Evolutionary conservation across 1,140 invertebrate genomes (phyloP).

Genomic region (Leptinotarsa texana): DNA sequence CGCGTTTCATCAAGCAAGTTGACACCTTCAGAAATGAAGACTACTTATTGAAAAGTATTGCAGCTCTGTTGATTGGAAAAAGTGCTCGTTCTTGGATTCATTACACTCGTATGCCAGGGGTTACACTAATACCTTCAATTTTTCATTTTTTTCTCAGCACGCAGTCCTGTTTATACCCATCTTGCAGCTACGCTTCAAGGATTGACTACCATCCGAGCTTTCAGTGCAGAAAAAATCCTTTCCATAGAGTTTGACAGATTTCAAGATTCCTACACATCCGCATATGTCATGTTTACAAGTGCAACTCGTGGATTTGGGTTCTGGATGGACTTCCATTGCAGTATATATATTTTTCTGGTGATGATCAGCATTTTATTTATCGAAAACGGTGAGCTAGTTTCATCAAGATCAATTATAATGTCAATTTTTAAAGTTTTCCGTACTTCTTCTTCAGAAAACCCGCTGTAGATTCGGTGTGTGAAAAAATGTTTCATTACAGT

Average conservation of each 20-base stretch:
- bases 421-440: no score
- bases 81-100: neutral
- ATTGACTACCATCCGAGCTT: conserved; percentile 78
- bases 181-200: conserved; percentile 78
- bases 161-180: conserved; percentile 83
- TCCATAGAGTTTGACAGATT: conserved; percentile 70
- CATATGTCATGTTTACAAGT: conserved; percentile 68
- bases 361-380: conserved; percentile 61
- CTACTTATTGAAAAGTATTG: no score
- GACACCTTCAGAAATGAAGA: no score
- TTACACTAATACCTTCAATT: neutral
- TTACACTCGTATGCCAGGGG: neutral
- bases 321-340: conserved; percentile 70
- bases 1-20: no score
- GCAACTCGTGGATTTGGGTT: conserved; percentile 64
- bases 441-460: no score
- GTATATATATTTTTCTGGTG: conserved; percentile 64
- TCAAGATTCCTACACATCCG: conserved; percentile 63
- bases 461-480: no score
- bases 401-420: neutral
- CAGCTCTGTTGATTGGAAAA: no score
- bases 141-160: conserved; percentile 56
- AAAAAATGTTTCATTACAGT: no score
- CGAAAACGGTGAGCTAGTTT: conserved; percentile 50
- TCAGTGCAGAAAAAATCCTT: conserved; percentile 67